Evolutionary conservation across 1,140 invertebrate species (phyloP), one percentile per base, ranked within the genome.

Genomic region (Ostrea edulis): DNA sequence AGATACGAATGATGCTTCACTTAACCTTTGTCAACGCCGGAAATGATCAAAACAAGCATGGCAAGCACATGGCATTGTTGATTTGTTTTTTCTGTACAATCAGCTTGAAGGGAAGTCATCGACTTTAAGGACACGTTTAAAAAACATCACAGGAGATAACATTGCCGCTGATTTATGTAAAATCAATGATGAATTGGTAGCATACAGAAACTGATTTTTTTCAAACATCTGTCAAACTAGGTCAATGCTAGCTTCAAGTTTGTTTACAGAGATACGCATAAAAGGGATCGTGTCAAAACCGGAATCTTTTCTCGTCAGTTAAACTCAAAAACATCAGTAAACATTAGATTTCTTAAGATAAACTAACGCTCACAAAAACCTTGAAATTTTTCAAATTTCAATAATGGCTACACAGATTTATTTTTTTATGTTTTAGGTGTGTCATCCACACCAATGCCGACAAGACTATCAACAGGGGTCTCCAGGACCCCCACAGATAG

Each of bases 1-100:
- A n/a, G n/a, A n/a, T n/a, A n/a, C n/a, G n/a, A n/a, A n/a, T n/a
- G n/a, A 71, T 25, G 65, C n/a, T 29, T 65, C 17, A n/a, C 62
- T 65, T 65, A 65, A 65, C 62, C 20, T 65, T 22, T 65, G 62
- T 65, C n/a, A 25, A 1, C 8, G 8, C 0, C n/a, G 25, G 25
- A 71, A 71, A 71, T 71, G 25, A 29, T 71, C 65, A 71, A 71
- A 71, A 71, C 65, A 71, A 71, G 65, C 65, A 71, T 71, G 65
- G 22, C 65, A 25, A 65, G 62, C 62, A n/a, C 62, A 65, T 65
- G 62, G 62, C 62, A 65, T 71, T 71, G 65, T 71, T 71, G 65
- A 71, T 71, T 71, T 11, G n/a, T 71, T 71, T 71, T 29, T 71
- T 29, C 65, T 25, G 65, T 71, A 71, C 25, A 71, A 71, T 12